Evolutionary conservation across 2,888 invertebrate genomes (phyloP).

Genomic region (Eristalis arbustorum): DNA sequence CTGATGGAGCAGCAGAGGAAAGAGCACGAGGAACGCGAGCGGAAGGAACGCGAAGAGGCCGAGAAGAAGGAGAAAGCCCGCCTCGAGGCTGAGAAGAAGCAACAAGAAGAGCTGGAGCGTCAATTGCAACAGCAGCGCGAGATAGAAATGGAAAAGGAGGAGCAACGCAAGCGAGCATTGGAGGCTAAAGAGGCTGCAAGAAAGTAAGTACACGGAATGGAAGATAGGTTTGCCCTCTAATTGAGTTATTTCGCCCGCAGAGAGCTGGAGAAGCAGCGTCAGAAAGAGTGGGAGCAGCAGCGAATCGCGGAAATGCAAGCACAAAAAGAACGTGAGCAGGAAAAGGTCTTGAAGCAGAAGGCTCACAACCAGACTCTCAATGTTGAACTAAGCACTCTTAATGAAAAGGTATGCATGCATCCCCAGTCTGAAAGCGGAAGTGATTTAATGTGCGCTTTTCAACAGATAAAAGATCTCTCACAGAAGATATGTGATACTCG

Average conservation of each 20-base stretch:
- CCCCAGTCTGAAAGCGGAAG: not conserved
- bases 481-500: conserved; percentile 91
- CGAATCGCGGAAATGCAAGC: conserved; percentile 91
- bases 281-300: conserved; percentile 97
- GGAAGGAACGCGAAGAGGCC: conserved; percentile 94
- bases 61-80: conserved; percentile 92
- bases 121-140: conserved; percentile 90
- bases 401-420: conserved; percentile 77
- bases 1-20: conserved; percentile 94
- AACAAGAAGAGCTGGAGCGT: conserved; percentile 92
- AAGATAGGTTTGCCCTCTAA: not conserved
- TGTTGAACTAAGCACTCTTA: conserved; percentile 86
- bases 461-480: conserved; percentile 88
- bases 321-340: conserved; percentile 91
- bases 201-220: conserved; percentile 75
- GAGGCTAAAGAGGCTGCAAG: conserved; percentile 91
- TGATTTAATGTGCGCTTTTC: conserved; percentile 64
- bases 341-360: conserved; percentile 91
- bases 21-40: conserved; percentile 95
- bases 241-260: conserved; percentile 76
- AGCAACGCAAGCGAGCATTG: conserved; percentile 88
- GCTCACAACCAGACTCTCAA: conserved; percentile 91
- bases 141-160: conserved; percentile 87
- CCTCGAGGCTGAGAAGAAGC: conserved; percentile 86
- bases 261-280: conserved; percentile 96